Base-by-base conservation (phyloP, 2,888 invertebrate genomes). In the Halictus quadricinctus region DNA sequence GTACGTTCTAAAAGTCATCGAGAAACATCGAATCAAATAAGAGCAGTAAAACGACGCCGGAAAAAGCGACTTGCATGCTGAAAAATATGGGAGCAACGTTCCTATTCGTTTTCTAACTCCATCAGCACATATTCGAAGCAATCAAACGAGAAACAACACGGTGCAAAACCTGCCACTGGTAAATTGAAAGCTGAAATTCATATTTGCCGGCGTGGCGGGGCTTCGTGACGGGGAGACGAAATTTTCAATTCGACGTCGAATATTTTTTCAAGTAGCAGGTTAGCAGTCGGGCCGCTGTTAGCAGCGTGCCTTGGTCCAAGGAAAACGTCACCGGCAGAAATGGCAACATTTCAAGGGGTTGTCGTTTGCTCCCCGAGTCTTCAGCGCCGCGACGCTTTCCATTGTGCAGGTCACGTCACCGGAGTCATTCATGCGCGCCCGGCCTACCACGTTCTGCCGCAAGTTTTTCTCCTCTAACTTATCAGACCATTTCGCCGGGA, bases 151-250 rank as follows among this genome's bases (percentile, higher is more conserved):
- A 81, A 81, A 81, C 81, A 76, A 76, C 54, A 7, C 43, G 78
- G 25, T 8, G 21, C 54, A 3, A 21, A 60, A 36, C 25, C n/a
- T 58, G 76, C 48, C 60, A 74, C 70, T 43, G 77, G 60, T 12
- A 77, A 84, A 84, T 84, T 84, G 77, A 82, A 84, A 82, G 77
- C 83, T n/a, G 69, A 77, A 74, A 77, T 82, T 74, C 82, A 77
- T 84, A 84, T 82, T 77, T 29, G 66, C 25, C 72, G 36, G 21
- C 54, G 8, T 8, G 54, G 54, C 54, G 2, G 21, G 0, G 54
- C 10, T 21, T 54, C 21, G 54, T 64, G 76, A 46, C 80, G 36
- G 3, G 75, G 72, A 13, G 43, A 74, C 58, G 60, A 84, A 60
- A 84, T 82, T 82, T 74, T 50, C 70, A 74, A 74, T 74, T 70